phyloP scores from a whole-genome alignment of 1,140 invertebrate species.

The Pseudoatta argentina region DNA sequence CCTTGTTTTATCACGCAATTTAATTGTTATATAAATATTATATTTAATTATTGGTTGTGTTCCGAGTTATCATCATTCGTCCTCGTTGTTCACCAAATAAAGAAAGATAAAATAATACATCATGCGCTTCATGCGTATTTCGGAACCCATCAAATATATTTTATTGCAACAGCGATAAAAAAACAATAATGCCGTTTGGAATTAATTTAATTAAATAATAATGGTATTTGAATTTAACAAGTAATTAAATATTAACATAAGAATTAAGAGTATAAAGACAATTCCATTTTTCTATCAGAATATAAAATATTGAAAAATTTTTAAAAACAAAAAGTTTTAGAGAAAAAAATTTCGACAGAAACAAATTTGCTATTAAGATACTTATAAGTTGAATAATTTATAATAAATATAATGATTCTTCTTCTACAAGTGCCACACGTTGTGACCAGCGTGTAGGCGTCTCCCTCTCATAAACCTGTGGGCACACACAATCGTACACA shows the following conservation, averaged over 20 bases:
- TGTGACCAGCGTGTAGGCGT: too few species aligned
- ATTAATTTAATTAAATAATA: conserved; percentile 3
- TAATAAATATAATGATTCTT: not conserved
- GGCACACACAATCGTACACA: too few species aligned
- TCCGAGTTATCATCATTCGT: too few species aligned
- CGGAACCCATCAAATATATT: too few species aligned
- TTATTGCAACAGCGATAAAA: not conserved
- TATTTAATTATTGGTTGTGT: not conserved
- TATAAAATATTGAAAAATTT: not conserved
- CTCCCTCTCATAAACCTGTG: too few species aligned
- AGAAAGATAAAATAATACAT: too few species aligned
- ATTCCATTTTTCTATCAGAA: not conserved
- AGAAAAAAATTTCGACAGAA: not conserved
- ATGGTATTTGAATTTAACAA: conserved; percentile 1
- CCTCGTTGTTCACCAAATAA: too few species aligned
- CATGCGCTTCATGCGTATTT: too few species aligned
- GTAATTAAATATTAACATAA: not conserved
- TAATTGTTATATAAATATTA: not conserved
- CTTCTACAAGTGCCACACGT: too few species aligned
- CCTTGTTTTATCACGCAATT: not conserved
- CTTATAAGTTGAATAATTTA: not conserved
- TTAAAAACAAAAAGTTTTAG: too few species aligned
- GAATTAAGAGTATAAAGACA: not conserved
- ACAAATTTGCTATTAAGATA: not conserved
- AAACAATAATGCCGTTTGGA: not conserved